Evolutionary conservation across 2,888 invertebrate species (phyloP), one percentile per base, ranked within the genome.

Genomic region (Troglohyphantes excavatus): DNA sequence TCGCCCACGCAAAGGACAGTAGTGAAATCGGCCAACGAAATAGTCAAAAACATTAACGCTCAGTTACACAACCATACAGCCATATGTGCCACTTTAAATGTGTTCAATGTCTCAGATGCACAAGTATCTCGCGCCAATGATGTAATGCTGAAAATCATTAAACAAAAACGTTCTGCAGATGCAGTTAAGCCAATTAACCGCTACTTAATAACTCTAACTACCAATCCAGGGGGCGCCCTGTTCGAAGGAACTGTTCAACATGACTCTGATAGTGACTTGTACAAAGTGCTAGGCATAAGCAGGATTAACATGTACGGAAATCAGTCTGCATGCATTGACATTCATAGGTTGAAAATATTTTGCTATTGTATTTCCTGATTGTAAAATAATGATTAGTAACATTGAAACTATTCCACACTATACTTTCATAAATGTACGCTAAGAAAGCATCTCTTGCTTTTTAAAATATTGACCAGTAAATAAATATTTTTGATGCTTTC

Each of bases 201-300:
- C 93, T 95, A 95, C 91, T 95, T 95, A 92, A 93, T 96, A 59
- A 95, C 95, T 9, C 92, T 96, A 91, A 94, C 95, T 88, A 96
- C 96, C 0, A 91, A 92, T 43, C 97, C 97, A 0, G 96, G 97
- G 0, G 94, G 94, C 67, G 97, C 95, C 0, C 93, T 96, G 68
- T 97, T 98, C 93, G 98, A 98, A 93, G 96, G 96, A 0, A 97
- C 97, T 0, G 94, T 97, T 9, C 94, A 95, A n/a, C 63, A 63
- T 33, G 33, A 70, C 17, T 76, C 91, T 53, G 26, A 92, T 91
- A 21, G 59, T 0, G 59, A 70, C 11, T 29, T 65, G 0, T 84
- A 65, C n/a, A 73, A 81, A 26, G 93, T 96, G 1, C 94, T 96
- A 0, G 97, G 97, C 21, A 92, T 94, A 29, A 94, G 94, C 75